Evolutionary conservation across 2,888 invertebrate species (phyloP).

Genomic region (Orthonevra nobilis): DNA sequence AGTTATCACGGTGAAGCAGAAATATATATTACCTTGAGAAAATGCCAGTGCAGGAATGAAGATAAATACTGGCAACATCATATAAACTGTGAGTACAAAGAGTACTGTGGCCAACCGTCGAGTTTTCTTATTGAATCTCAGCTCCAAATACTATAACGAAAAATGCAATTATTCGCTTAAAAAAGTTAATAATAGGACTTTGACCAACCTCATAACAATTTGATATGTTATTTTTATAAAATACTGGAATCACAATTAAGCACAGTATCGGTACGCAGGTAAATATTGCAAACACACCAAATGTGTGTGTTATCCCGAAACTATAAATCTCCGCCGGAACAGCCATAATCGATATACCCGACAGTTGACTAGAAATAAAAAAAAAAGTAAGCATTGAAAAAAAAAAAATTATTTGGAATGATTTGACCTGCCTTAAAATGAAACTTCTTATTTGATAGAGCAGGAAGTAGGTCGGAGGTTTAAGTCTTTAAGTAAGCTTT

Average conservation of each 20-base stretch:
- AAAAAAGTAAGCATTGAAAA: neutral
- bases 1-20: too few species aligned
- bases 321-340: conserved; percentile 82
- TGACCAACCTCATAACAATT: conserved; percentile 81
- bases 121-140: conserved; percentile 76
- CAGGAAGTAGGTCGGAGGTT: too few species aligned
- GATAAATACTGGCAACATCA: conserved; percentile 77
- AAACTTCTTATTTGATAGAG: too few species aligned
- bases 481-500: too few species aligned
- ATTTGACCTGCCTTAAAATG: neutral
- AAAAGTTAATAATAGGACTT: too few species aligned
- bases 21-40: conserved; percentile 79
- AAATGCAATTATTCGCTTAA: too few species aligned
- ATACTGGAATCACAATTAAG: conserved; percentile 81
- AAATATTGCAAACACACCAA: conserved; percentile 78
- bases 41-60: conserved; percentile 78
- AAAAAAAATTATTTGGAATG: too few species aligned
- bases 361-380: conserved; percentile 80
- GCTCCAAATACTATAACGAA: conserved; percentile 77
- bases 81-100: conserved; percentile 75
- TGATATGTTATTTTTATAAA: conserved; percentile 80
- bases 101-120: conserved; percentile 76
- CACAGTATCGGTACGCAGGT: conserved; percentile 75
- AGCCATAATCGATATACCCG: conserved; percentile 82
- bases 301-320: conserved; percentile 80